Base-by-base conservation (phyloP, 2,113 vertebrate genomes). In the Poeciliopsis turrubarensis region DNA sequence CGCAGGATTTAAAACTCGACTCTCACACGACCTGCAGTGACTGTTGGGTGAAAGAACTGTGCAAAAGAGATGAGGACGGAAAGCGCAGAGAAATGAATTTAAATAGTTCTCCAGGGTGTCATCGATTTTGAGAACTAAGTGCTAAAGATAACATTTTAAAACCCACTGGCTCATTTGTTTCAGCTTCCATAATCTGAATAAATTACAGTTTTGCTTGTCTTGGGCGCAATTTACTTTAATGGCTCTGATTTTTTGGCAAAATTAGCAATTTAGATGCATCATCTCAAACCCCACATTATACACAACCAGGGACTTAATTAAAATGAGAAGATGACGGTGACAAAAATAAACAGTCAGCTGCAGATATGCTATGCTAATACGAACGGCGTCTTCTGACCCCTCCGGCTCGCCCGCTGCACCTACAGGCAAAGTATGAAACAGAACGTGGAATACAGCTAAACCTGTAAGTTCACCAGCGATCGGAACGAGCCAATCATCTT, bases 131-230 rank as follows among this genome's bases (percentile, higher is more conserved):
- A 60, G 75, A 62, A 70, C 3, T 26, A 54, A 29, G 41, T 29
- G 63, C 54, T 72, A 60, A 29, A 61, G 60, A 25, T 37, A 11
- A 37, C 25, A 60, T 61, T 11, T 60, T 25, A 15, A 29, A 70
- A 37, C 34, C 47, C 11, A 70, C 57, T 22, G n/a, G 10, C 26
- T 77, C 26, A 60, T 77, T 65, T 69, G 47, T 14, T 70, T 30
- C 41, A 0, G 22, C 0, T 10, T 65, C 22, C 0, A 26, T 9
- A 75, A 60, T 41, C 26, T n/a, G 22, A 75, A 60, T 60, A 27
- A 67, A 67, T 30, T 75, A 57, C 27, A 44, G 61, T 3, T 39
- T 26, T 61, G 14, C 27, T 27, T 12, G 11, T 29, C 29, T 34
- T 15, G 32, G 19, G 15, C 22, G 54, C 37, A 39, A 17, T 29